phyloP scores from a whole-genome alignment of 2,797 vertebrate genomes.

The Eidolon dupreanum region DNA sequence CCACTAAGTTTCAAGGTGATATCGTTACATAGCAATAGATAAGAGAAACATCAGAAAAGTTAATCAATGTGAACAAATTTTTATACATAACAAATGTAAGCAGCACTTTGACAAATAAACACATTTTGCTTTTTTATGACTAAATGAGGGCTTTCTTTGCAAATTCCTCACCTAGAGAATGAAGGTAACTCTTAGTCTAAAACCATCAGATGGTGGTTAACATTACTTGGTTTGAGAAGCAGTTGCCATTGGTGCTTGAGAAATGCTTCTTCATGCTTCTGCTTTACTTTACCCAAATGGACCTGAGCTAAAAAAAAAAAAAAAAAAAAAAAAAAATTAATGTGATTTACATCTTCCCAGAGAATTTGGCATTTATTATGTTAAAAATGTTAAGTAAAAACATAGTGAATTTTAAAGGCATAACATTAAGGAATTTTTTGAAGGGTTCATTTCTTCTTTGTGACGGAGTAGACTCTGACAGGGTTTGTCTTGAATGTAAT shows the following conservation, averaged over 20 bases:
- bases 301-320: not conserved
- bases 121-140: not conserved
- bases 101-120: not conserved
- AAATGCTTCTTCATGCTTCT: not conserved
- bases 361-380: not conserved
- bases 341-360: not conserved
- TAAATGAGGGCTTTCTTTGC: not conserved
- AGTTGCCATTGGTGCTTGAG: not conserved
- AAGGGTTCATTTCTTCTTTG: slow-evolving; percentile 43
- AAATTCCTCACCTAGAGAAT: not conserved
- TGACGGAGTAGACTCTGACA: slow-evolving; percentile 28
- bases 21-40: not conserved
- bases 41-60: not conserved
- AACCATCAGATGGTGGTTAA: not conserved
- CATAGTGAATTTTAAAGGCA: not conserved
- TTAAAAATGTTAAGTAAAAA: slow-evolving; percentile 9
- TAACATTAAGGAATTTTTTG: not conserved
- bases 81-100: not conserved
- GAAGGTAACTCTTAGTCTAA: not conserved
- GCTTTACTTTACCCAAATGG: not conserved
- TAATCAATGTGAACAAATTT: not conserved
- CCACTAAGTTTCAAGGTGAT: not conserved
- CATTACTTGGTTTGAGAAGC: not conserved
- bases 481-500: slow-evolving; percentile 48
- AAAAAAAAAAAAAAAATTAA: not conserved